A percentile compares a stretch with the other conserved stretches of the same genome.
Evolutionary conservation across 2,888 invertebrate species (phyloP).

Genomic region (Portevinia maculata): DNA sequence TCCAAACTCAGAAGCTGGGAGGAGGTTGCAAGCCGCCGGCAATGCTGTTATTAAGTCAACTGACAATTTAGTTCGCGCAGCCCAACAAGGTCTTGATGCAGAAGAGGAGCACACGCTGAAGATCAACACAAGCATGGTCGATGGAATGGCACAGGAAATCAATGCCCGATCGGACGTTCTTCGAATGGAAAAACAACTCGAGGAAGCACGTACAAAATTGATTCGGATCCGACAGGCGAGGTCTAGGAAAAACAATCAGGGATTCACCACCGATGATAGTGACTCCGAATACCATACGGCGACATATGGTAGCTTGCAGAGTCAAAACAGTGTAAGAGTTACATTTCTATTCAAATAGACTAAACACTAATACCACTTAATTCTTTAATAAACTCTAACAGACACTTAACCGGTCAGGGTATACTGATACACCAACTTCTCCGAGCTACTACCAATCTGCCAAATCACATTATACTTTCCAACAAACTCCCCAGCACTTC

Average conservation of each 20-base stretch:
- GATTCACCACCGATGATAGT: conserved; percentile 84
- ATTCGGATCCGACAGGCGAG: conserved; percentile 96
- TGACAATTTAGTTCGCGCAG: conserved; percentile 97
- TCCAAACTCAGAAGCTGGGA: conserved; percentile 96
- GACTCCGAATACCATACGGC: conserved; percentile 84
- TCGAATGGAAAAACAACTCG: conserved; percentile 96
- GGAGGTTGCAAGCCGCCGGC: conserved; percentile 95
- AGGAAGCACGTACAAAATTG: conserved; percentile 94
- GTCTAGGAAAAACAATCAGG: conserved; percentile 88
- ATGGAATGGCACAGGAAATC: conserved; percentile 98
- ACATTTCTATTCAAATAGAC: conserved; percentile 38
- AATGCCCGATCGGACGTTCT: conserved; percentile 95
- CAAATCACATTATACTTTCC: conserved; percentile 79
- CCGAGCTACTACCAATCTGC: conserved; percentile 79
- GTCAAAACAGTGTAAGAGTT: conserved; percentile 81
- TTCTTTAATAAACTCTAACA: conserved; percentile 68
- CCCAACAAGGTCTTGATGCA: conserved; percentile 94
- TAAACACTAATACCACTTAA: conserved; percentile 15
- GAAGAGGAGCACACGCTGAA: conserved; percentile 96
- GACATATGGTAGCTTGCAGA: conserved; percentile 79
- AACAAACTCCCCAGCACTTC: conserved; percentile 80
- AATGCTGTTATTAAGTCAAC: conserved; percentile 99
- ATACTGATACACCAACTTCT: conserved; percentile 80
- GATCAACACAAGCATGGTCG: conserved; percentile 96
- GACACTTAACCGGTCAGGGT: conserved; percentile 81